Percentiles rank a stretch among this genome's conserved stretches.
phyloP scores from a whole-genome alignment of 2,113 vertebrate genomes.

The Galeopterus variegatus region DNA sequence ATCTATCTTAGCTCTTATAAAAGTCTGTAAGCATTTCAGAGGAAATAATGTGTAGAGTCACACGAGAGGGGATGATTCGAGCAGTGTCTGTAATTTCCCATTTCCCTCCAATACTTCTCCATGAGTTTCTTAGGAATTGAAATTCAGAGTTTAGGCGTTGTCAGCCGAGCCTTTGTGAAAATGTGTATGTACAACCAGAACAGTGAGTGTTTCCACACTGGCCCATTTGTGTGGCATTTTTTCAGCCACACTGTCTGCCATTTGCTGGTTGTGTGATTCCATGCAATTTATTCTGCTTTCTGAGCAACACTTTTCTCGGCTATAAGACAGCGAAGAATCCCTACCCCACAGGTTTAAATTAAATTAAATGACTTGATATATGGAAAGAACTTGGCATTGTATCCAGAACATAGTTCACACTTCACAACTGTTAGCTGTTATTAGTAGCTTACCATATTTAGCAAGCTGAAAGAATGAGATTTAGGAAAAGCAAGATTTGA shows the following conservation, averaged over 20 bases:
- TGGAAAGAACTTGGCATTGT: background rate
- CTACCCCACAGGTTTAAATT: background rate
- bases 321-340: background rate
- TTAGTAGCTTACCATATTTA: background rate
- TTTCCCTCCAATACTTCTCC: background rate
- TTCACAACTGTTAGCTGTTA: background rate
- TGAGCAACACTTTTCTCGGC: background rate
- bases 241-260: background rate
- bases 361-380: background rate
- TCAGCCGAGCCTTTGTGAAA: background rate
- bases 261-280: background rate
- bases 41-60: background rate
- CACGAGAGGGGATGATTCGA: background rate
- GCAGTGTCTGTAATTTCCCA: fast-evolving
- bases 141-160: background rate
- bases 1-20: background rate
- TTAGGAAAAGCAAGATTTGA: background rate
- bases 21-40: background rate
- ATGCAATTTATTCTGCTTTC: background rate
- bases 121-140: background rate
- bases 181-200: fast-evolving
- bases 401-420: background rate
- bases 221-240: background rate
- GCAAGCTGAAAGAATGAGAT: background rate
- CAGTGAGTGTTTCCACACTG: fast-evolving